Percentiles rank a stretch among this genome's conserved stretches.
Conservation (phyloP, 2,888 invertebrate genomes). For the Hemithea aestivaria region DNA sequence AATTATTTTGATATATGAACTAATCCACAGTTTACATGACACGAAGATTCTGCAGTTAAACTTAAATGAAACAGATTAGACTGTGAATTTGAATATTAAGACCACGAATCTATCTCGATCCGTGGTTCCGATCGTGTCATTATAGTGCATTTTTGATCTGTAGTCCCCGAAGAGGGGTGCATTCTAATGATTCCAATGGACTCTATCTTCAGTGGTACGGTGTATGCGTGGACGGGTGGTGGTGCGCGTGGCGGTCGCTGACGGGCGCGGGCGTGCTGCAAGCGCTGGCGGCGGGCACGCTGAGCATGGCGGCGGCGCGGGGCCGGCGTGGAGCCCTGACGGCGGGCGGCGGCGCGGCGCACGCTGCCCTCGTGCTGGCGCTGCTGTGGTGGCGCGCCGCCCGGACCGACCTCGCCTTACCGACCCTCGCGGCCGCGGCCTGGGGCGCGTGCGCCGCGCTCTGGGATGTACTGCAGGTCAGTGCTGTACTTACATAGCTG, state of each 20-base stretch:
- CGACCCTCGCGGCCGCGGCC: constrained; percentile 90
- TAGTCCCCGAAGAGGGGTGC: too few relatives aligned
- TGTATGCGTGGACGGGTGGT: constrained; percentile 88
- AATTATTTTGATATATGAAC: too few relatives aligned
- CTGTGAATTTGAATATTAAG: too few relatives aligned
- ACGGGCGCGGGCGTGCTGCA: constrained; percentile 87
- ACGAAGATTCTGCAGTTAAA: too few relatives aligned
- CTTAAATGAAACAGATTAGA: too few relatives aligned
- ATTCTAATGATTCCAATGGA: too few relatives aligned
- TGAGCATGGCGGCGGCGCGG: constrained; percentile 88
- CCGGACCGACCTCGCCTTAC: constrained; percentile 88
- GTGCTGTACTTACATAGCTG: too few relatives aligned
- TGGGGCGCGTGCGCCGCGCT: constrained; percentile 93
- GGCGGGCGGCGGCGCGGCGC: constrained; percentile 89
- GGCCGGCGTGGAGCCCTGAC: constrained; percentile 86
- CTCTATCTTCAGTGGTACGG: constrained; percentile 93
- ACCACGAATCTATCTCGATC: too few relatives aligned
- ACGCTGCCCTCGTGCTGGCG: constrained; percentile 87
- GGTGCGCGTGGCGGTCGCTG: constrained; percentile 85
- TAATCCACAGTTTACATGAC: too few relatives aligned
- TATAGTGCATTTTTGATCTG: neutral
- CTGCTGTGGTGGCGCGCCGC: constrained; percentile 89
- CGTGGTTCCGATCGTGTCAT: neutral
- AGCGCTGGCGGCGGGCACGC: constrained; percentile 86
- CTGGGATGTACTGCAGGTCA: constrained; percentile 88